Base-by-base conservation (phyloP, 2,113 vertebrate species). In the Circaetus cinerascens region DNA sequence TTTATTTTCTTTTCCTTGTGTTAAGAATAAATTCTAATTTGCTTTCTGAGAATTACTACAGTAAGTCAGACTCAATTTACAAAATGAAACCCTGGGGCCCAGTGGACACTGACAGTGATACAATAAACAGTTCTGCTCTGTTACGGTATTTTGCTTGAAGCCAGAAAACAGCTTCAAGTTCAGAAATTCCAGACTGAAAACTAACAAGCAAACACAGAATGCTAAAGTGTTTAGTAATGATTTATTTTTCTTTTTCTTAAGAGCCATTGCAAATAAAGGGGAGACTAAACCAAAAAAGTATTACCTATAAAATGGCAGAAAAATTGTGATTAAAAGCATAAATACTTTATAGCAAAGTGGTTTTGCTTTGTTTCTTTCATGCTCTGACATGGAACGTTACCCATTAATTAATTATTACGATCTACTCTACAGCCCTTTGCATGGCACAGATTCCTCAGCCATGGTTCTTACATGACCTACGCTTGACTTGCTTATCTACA, bases 21-120 rank as follows among this genome's bases (percentile, higher is more conserved):
- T 86, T 90, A 83, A 96, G 74, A 88, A 88, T 95, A 95, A 88
- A 92, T 82, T 92, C 68, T 97, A 76, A 91, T 95, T 86, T 88
- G 22, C 53, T 85, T 94, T 75, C 90, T 77, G 66, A 88, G 62
- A 96, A 93, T 90, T 92, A 95, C 87, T 90, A 66, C 41, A 93
- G 62, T 85, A 88, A 96, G 34, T 20, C n/a, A 92, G 71, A 80
- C 78, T 93, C 67, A 81, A 93, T 93, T 95, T 92, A 88, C 88
- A 94, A 88, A 97, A 95, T 93, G 34, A 95, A 94, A 95, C 62
- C 93, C 85, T 86, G 92, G 25, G 62, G 93, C 71, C 74, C 53
- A 43, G 66, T 90, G 81, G 74, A 88, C 68, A 79, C n/a, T 95
- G 74, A 88, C 93, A 86, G 59, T 79, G 85, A 92, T 86, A 60